A percentile compares a stretch with the other conserved stretches of the same genome.
Conservation (phyloP, 2,888 invertebrate genomes). For the Amiota communis region DNA sequence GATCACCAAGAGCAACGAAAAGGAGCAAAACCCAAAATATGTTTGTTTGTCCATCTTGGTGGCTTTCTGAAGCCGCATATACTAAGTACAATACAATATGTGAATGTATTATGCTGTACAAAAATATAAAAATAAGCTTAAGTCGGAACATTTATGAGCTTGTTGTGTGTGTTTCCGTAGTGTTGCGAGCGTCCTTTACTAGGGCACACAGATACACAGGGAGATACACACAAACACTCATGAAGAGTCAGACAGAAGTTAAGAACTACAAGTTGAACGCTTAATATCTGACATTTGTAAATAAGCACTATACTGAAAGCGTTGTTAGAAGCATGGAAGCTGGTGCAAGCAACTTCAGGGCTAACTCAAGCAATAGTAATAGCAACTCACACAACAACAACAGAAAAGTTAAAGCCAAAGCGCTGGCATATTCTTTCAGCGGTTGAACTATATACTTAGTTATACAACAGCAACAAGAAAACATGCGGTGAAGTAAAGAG, state of each 20-base stretch:
- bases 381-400: no score
- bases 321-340: slow-evolving; percentile 12
- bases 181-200: slow-evolving; percentile 19
- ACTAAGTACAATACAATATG: slow-evolving; percentile 9
- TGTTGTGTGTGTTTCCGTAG: slow-evolving; percentile 59
- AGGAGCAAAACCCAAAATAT: background rate
- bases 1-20: background rate
- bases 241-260: slow-evolving; percentile 26
- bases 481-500: background rate
- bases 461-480: background rate
- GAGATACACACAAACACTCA: slow-evolving; percentile 24
- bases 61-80: background rate
- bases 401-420: background rate
- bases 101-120: background rate
- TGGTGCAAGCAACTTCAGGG: background rate
- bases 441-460: background rate
- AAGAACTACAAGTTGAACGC: slow-evolving; percentile 40
- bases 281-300: slow-evolving; percentile 57
- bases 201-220: slow-evolving; percentile 36
- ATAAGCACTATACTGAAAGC: slow-evolving; percentile 29
- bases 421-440: slow-evolving; percentile 18
- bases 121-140: slow-evolving; percentile 45
- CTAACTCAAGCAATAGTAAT: no score
- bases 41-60: slow-evolving; percentile 1
- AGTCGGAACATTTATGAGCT: slow-evolving; percentile 53